Conservation (phyloP, 2,797 vertebrate species). For the Dryobates pubescens region DNA sequence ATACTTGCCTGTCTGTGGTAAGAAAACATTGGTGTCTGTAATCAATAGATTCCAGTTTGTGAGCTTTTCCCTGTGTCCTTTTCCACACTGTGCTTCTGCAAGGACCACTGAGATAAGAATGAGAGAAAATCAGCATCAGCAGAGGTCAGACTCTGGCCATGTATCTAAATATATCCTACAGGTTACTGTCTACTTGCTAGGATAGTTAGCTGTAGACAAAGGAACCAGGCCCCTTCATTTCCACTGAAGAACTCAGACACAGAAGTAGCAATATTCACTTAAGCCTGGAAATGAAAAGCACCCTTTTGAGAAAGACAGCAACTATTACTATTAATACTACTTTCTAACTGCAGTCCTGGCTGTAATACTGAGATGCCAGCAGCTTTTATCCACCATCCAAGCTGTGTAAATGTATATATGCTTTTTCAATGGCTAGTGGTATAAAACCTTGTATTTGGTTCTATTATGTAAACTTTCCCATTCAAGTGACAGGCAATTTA, state of each 20-base stretch:
- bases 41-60: neutral
- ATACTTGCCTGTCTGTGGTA: neutral
- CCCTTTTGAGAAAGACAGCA: neutral
- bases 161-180: neutral
- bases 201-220: neutral
- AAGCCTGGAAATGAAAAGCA: conserved; percentile 9
- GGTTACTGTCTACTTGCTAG: neutral
- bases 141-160: neutral
- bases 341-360: neutral
- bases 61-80: neutral
- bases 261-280: neutral
- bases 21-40: neutral
- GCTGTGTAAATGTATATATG: neutral
- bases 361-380: neutral
- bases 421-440: neutral
- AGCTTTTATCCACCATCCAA: neutral
- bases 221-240: neutral
- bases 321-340: neutral
- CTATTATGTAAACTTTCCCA: conserved; percentile 61
- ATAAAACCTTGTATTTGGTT: conserved; percentile 43
- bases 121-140: neutral
- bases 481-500: conserved; percentile 51
- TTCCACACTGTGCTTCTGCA: neutral
- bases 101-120: neutral
- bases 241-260: neutral